Evolutionary conservation across 2,888 invertebrate species (phyloP).

Genomic region (Cosmopolites sordidus): DNA sequence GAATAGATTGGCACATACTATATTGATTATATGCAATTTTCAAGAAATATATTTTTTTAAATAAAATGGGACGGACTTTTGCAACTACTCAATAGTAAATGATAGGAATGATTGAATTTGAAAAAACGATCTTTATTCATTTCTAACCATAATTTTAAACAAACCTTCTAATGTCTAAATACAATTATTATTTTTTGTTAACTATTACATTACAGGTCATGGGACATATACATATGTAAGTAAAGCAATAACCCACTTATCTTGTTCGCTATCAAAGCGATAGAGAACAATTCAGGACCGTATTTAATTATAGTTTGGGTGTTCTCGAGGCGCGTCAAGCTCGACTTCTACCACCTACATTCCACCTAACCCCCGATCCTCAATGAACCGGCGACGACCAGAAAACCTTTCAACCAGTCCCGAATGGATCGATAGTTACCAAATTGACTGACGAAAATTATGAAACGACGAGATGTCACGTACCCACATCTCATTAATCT

Average conservation of each 20-base stretch:
- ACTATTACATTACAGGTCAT: not conserved
- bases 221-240: not conserved
- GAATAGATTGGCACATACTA: too few relatives aligned
- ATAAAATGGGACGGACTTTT: too few relatives aligned
- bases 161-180: not conserved
- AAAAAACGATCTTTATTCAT: too few relatives aligned
- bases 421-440: too few relatives aligned
- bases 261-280: not conserved
- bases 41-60: too few relatives aligned
- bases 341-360: too few relatives aligned
- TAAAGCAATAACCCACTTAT: not conserved
- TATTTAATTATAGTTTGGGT: slow-evolving; percentile 2
- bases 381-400: not conserved
- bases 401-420: too few relatives aligned
- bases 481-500: slow-evolving; percentile 12
- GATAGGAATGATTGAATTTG: too few relatives aligned
- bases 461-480: slow-evolving; percentile 1
- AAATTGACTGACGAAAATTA: slow-evolving; percentile 1
- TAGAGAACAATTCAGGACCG: not conserved
- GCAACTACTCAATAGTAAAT: too few relatives aligned
- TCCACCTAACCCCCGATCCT: not conserved
- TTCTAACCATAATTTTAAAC: too few relatives aligned
- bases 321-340: not conserved
- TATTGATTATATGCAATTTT: too few relatives aligned
- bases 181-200: not conserved